A percentile compares a stretch with the other conserved stretches of the same genome.
These are phyloP conservation scores for Mirounga angustirostris DNA, from an alignment of 2,113 vertebrate species.

Conservation along the genomic window DNA sequence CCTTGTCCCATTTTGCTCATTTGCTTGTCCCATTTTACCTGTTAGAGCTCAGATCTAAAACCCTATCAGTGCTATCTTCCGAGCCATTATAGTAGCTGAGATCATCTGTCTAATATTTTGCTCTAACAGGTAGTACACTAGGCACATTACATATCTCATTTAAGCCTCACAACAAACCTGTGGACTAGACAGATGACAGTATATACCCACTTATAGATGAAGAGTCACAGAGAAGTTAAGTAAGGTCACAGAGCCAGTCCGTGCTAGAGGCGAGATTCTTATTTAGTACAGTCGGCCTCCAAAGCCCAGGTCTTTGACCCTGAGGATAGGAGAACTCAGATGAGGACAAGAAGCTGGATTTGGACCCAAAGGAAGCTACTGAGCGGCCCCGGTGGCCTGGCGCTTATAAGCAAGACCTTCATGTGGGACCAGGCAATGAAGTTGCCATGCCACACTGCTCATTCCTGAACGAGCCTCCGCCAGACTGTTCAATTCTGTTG, in stretches of 20 bases:
- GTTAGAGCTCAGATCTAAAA: not conserved
- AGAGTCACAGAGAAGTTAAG: not conserved
- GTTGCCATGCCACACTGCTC: not conserved
- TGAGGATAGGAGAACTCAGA: not conserved
- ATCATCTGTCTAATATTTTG: not conserved
- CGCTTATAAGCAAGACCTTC: not conserved
- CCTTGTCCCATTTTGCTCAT: not conserved
- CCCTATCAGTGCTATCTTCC: not conserved
- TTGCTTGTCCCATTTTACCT: not conserved
- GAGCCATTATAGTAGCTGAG: not conserved
- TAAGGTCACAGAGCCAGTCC: not conserved
- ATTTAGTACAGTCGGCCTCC: not conserved
- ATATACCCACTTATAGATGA: not conserved
- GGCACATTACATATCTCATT: not conserved
- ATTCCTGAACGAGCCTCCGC: not conserved
- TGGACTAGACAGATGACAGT: not conserved
- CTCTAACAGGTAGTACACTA: not conserved
- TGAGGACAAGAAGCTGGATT: not conserved
- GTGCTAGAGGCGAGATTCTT: not conserved
- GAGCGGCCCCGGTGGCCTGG: not conserved
- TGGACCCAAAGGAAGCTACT: not conserved
- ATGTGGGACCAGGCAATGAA: not conserved
- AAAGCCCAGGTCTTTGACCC: not conserved
- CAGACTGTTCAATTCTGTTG: not conserved
- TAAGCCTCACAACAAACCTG: not conserved